Evolutionary conservation across 1,140 invertebrate genomes (phyloP).

Genomic region (Eupristina koningsbergeri): DNA sequence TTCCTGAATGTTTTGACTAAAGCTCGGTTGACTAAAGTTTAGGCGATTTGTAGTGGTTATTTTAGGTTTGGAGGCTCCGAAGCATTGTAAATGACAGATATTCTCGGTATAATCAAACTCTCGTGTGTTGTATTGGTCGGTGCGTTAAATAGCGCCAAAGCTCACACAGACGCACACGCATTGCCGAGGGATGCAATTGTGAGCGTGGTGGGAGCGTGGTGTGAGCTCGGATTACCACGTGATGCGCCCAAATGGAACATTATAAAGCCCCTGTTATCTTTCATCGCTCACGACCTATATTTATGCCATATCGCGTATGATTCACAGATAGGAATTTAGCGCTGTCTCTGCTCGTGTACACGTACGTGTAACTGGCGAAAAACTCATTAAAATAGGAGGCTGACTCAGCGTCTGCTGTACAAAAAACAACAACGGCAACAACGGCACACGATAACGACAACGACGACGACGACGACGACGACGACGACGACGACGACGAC

Average conservation of each 20-base stretch:
- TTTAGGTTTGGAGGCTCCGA: too few relatives aligned
- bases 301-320: constrained; percentile 48
- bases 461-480: too few relatives aligned
- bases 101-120: neutral
- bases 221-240: neutral
- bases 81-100: constrained; percentile 16
- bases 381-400: constrained; percentile 48
- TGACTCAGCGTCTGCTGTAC: constrained; percentile 45
- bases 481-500: too few relatives aligned
- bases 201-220: too few relatives aligned
- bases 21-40: too few relatives aligned
- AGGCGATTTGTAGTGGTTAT: too few relatives aligned
- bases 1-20: too few relatives aligned
- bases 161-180: neutral
- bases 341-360: neutral
- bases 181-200: neutral
- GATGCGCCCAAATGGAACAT: neutral
- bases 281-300: constrained; percentile 44
- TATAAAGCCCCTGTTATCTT: constrained; percentile 27
- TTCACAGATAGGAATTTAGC: constrained; percentile 57
- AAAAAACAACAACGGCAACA: constrained; percentile 42
- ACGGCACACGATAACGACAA: too few relatives aligned
- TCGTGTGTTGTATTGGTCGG: constrained; percentile 9
- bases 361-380: constrained; percentile 30
- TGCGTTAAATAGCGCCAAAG: constrained; percentile 17